Percentiles rank a stretch among this genome's conserved stretches.
These are phyloP conservation scores for Odontamblyopus rebecca DNA, from an alignment of 2,797 vertebrate genomes.

Conservation along the genomic window DNA sequence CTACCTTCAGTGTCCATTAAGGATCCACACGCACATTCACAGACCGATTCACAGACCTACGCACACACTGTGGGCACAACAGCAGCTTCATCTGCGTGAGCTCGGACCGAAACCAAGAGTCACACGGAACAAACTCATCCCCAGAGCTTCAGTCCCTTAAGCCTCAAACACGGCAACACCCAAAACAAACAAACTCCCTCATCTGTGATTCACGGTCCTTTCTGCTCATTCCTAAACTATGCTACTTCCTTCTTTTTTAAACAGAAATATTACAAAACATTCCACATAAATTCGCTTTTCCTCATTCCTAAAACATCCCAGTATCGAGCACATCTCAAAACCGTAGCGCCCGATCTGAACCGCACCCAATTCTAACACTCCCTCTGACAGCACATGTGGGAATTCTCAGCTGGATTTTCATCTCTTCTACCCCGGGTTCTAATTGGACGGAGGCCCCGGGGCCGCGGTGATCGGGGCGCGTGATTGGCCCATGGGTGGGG, in stretches of 20 bases:
- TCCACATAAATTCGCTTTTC: background rate
- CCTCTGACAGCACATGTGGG: conserved; percentile 29
- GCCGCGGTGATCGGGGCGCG: conserved; percentile 34
- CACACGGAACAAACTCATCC: background rate
- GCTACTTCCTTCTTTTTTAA: conserved; percentile 1
- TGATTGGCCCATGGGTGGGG: conserved; percentile 53
- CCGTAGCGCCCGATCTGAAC: conserved; percentile 30
- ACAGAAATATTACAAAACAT: background rate
- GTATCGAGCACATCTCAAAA: conserved; percentile 48
- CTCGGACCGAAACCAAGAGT: too few relatives aligned
- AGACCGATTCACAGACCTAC: too few relatives aligned
- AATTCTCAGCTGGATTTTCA: conserved; percentile 57
- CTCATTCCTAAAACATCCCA: conserved; percentile 22
- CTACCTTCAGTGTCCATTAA: too few relatives aligned
- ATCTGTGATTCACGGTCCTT: conserved; percentile 17
- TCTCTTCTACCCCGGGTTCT: conserved; percentile 32
- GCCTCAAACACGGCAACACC: background rate
- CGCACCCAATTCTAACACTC: conserved; percentile 41
- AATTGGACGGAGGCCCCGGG: conserved; percentile 52
- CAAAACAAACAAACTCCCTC: background rate
- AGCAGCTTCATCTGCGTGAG: too few relatives aligned
- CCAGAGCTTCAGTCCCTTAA: background rate
- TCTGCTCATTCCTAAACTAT: conserved; percentile 5
- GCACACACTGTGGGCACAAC: too few relatives aligned
- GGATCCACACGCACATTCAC: too few relatives aligned